phyloP scores from a whole-genome alignment of 2,797 vertebrate species.

The Rhinichthys osculus region DNA sequence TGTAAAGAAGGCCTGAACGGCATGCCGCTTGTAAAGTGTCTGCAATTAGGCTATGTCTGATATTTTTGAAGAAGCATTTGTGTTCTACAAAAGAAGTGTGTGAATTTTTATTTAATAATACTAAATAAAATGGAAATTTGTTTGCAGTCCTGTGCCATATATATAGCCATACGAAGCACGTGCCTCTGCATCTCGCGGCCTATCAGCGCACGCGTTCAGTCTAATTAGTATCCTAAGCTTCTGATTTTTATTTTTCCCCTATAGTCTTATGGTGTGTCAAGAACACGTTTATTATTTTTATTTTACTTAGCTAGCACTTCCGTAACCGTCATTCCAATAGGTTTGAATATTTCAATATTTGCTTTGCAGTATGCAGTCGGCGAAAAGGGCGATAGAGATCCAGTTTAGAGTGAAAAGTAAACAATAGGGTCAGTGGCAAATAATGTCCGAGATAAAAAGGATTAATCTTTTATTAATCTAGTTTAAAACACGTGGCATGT shows the following conservation, averaged over 20 bases:
- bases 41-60: background rate
- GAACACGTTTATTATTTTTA: too few species aligned
- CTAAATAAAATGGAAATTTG: background rate
- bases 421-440: conserved; percentile 28
- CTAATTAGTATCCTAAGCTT: background rate
- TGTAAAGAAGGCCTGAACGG: background rate
- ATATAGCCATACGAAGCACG: background rate
- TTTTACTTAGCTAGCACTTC: background rate
- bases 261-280: background rate
- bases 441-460: conserved; percentile 36
- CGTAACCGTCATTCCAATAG: background rate
- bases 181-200: background rate
- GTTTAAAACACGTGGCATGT: background rate
- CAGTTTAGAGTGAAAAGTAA: conserved; percentile 35
- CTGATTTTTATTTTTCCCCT: background rate
- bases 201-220: background rate
- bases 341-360: background rate
- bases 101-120: background rate
- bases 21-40: background rate
- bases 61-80: background rate
- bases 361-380: background rate
- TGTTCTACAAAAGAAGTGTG: background rate
- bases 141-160: background rate
- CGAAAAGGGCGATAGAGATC: conserved; percentile 35
- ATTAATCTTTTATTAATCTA: background rate